Percentiles rank a stretch among this genome's conserved stretches.
These are phyloP conservation scores for Lepidocyrtinus sp. DNA, from an alignment of 2,888 invertebrate species.

Conservation along the genomic window DNA sequence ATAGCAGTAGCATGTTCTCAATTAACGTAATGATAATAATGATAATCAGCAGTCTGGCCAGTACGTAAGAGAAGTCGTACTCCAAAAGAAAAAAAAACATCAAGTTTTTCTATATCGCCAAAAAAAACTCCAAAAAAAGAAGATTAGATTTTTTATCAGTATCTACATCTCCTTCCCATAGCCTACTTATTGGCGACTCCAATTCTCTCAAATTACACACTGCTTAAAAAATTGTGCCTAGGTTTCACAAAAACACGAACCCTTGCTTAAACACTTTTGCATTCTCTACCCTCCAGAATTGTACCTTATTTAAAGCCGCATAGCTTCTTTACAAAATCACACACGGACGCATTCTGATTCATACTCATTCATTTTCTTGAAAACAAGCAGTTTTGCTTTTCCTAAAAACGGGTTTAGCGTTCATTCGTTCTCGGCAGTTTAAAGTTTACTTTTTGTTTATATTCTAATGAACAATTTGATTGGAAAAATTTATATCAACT, in stretches of 20 bases:
- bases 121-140: neutral
- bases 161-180: neutral
- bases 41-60: conserved; percentile 62
- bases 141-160: neutral
- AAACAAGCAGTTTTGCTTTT: neutral
- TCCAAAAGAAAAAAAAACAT: conserved; percentile 43
- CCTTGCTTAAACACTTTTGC: too few species aligned
- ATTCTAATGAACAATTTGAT: conserved; percentile 10
- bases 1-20: conserved; percentile 30
- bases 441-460: neutral
- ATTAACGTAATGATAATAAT: conserved; percentile 50
- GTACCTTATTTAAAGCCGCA: too few species aligned
- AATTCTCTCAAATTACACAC: neutral
- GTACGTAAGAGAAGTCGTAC: conserved; percentile 44
- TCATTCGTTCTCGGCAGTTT: neutral
- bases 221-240: neutral
- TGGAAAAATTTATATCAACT: too few species aligned
- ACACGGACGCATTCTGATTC: conserved; percentile 1
- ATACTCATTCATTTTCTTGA: neutral
- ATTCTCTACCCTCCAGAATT: too few species aligned
- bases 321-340: too few species aligned
- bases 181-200: neutral
- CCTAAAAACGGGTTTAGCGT: neutral
- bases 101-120: neutral
- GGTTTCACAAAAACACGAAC: too few species aligned